Evolutionary conservation across 2,797 vertebrate genomes (phyloP).

Genomic region (Orientallactaga sibirica): DNA sequence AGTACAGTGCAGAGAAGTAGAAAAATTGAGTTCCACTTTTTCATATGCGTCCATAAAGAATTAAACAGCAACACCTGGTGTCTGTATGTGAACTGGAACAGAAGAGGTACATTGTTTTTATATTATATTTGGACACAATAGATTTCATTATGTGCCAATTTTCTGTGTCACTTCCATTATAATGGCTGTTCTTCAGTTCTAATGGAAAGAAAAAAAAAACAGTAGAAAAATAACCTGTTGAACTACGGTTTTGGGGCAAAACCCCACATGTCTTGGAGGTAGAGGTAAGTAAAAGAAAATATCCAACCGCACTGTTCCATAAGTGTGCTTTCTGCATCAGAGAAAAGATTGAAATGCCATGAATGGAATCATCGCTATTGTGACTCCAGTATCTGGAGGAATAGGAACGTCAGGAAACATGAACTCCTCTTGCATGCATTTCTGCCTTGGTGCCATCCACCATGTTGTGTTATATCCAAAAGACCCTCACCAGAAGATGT

Average conservation of each 20-base stretch:
- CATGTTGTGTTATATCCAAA: background rate
- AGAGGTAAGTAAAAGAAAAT: background rate
- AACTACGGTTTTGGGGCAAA: background rate
- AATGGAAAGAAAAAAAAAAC: background rate
- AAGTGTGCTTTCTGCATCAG: background rate
- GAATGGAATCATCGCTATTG: background rate
- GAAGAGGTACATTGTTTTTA: background rate
- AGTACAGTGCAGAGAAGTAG: background rate
- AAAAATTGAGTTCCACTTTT: slow-evolving; percentile 17
- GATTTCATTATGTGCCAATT: background rate
- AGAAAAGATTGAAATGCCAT: background rate
- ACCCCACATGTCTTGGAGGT: background rate
- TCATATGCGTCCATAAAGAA: background rate
- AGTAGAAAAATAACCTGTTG: background rate
- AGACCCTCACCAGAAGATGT: background rate
- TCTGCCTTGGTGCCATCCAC: background rate
- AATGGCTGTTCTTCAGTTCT: background rate
- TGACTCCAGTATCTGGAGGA: slow-evolving; percentile 21
- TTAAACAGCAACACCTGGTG: background rate
- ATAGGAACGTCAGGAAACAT: background rate
- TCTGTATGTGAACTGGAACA: background rate
- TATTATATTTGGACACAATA: background rate
- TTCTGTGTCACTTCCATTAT: background rate
- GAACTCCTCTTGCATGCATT: background rate
- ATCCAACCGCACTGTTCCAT: background rate